phyloP scores from a whole-genome alignment of 1,140 invertebrate species.

The Myzus persicae region DNA sequence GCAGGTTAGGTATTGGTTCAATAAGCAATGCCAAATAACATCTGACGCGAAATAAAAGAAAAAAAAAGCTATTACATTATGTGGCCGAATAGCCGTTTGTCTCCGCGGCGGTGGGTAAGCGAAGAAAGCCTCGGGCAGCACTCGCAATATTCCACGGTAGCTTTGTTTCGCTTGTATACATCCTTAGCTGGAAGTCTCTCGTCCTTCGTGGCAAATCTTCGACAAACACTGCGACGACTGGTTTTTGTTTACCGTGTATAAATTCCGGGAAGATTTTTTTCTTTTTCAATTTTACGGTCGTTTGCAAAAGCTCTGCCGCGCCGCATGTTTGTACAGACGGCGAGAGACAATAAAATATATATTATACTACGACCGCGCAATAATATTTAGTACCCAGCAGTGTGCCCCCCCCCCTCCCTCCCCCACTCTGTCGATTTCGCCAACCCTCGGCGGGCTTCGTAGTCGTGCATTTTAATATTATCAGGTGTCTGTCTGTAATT shows the following conservation, averaged over 20 bases:
- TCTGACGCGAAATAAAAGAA: background rate
- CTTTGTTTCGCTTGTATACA: background rate
- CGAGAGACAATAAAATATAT: background rate
- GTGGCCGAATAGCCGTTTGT: background rate
- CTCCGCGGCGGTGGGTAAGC: background rate
- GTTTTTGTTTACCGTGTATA: constrained; percentile 5
- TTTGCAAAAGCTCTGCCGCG: background rate
- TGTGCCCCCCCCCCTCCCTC: background rate
- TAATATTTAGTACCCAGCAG: background rate
- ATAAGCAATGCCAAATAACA: background rate
- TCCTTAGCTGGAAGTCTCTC: background rate
- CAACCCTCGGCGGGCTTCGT: no score
- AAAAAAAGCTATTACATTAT: constrained; percentile 26
- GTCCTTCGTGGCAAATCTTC: background rate
- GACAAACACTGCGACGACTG: background rate
- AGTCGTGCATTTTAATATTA: no score
- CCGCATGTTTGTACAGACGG: background rate
- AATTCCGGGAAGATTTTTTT: background rate
- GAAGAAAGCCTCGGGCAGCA: no score
- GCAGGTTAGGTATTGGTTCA: background rate
- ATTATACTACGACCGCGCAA: background rate
- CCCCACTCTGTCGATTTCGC: background rate
- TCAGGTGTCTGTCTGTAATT: background rate
- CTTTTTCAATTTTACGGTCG: background rate
- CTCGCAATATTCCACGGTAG: background rate